phyloP scores from a whole-genome alignment of 1,140 invertebrate genomes.

The Cheumatopsyche charites region DNA sequence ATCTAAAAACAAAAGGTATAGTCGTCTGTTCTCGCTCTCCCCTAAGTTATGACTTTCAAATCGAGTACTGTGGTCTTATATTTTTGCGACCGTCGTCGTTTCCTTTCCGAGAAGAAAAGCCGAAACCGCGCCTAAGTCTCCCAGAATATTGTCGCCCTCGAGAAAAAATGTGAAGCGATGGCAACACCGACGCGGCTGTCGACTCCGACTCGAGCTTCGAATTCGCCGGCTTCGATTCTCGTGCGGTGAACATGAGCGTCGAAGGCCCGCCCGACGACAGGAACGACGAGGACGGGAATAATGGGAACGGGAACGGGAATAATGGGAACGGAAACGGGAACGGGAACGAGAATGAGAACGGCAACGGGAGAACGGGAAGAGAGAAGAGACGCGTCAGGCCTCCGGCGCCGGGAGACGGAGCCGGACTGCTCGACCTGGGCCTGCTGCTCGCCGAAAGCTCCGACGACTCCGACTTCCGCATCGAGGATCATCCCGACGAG shows the following conservation, averaged over 20 bases:
- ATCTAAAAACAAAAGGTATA: too few species aligned
- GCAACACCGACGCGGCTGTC: background rate
- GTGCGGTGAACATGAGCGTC: background rate
- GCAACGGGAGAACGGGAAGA: background rate
- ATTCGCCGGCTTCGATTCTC: background rate
- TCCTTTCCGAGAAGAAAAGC: too few species aligned
- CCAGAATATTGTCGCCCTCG: too few species aligned
- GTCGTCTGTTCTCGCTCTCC: too few species aligned
- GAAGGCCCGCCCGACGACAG: background rate
- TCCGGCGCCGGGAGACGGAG: background rate
- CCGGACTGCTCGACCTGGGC: too few species aligned
- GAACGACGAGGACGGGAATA: background rate
- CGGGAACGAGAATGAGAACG: too few species aligned
- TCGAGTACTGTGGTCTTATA: too few species aligned
- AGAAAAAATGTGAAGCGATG: background rate
- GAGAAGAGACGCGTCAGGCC: background rate
- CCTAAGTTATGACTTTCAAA: too few species aligned
- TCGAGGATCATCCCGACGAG: conserved; percentile 83
- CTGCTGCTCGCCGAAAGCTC: conserved; percentile 80
- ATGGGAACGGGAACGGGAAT: background rate
- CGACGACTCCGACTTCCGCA: conserved; percentile 93
- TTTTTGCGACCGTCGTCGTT: too few species aligned
- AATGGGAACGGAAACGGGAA: too few species aligned
- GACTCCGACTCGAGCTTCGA: background rate
- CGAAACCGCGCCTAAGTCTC: too few species aligned